Evolutionary conservation across 1,140 invertebrate genomes (phyloP).

Genomic region (Drosophila kepulauana): DNA sequence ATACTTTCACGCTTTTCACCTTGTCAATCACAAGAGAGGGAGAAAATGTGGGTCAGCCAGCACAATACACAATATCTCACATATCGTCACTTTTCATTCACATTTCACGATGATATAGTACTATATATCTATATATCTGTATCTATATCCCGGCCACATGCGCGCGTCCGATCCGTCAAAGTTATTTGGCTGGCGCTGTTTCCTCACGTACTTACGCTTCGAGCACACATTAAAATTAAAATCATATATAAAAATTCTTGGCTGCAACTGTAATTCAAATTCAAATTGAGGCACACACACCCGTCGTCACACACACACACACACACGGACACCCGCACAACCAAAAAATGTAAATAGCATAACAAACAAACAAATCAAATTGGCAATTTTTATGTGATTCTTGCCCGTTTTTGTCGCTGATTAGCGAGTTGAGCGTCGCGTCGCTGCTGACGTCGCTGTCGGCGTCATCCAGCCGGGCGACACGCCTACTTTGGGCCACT

Average conservation of each 20-base stretch:
- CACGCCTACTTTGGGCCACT: constrained; percentile 40
- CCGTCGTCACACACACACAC: constrained; percentile 46
- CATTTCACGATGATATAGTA: background rate
- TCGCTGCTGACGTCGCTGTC: constrained; percentile 15
- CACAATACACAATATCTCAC: constrained; percentile 9
- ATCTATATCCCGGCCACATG: constrained; percentile 15
- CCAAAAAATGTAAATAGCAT: background rate
- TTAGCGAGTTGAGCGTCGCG: constrained; percentile 44
- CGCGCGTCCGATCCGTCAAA: constrained; percentile 33
- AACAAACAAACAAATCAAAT: constrained; percentile 58
- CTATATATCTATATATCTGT: constrained; percentile 12
- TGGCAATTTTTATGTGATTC: constrained; percentile 81
- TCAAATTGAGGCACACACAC: constrained; percentile 65
- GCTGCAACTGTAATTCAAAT: constrained; percentile 72
- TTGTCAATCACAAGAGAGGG: constrained; percentile 59
- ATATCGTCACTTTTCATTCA: constrained; percentile 15
- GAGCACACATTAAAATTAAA: constrained; percentile 70
- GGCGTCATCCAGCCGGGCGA: background rate
- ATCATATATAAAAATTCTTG: constrained; percentile 74
- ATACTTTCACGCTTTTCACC: constrained; percentile 43
- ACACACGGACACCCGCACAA: constrained; percentile 20
- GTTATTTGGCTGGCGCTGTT: constrained; percentile 64
- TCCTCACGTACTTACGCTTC: constrained; percentile 71
- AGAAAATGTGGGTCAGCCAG: constrained; percentile 17
- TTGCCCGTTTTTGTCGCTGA: constrained; percentile 73